Base-by-base conservation (phyloP, 2,888 invertebrate genomes). In the Drosophila testacea region DNA sequence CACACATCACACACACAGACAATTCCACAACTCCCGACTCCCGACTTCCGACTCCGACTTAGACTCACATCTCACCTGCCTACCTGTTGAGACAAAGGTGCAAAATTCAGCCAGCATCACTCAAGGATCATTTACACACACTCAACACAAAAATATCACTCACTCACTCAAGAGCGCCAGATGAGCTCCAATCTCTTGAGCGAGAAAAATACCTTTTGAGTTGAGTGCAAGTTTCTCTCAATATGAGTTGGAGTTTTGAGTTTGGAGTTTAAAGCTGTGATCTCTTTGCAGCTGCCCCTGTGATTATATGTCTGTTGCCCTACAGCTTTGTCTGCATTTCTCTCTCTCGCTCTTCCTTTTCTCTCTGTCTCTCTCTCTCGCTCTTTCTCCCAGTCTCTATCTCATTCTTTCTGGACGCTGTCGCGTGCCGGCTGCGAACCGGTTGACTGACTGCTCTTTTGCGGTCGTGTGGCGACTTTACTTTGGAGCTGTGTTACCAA, bases 351-450 rank as follows among this genome's bases (percentile, higher is more conserved):
- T 38, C 51, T 42, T 39, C 6, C 41, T 6, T 36, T 4, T 32
- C 28, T 34, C 28, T 36, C 34, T 11, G 51, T 28, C 7, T 34
- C 16, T n/a, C 57, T 27, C 38, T 30, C 13, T 30, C 22, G 16
- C 38, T 38, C 16, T 28, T 7, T 47, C 28, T n/a, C 30, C 48
- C 32, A 16, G 1, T 47, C 28, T 48, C 59, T 28, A 9, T 42
- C 47, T 50, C 30, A 13, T 16, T 50, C 50, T 6, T 27, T 36
- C 6, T 22, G 50, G 4, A 30, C 10, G 54, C 72, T 82, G 90
- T 85, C 90, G 91, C 91, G 90, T 90, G 91, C 90, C 90, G 83
- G 69, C 69, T 83, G 60, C 89, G 83, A 72, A 89, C 79, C 63
- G 71, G 65, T 66, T 75, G 66, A 13, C 55, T 63, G 11, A 51